phyloP scores from a whole-genome alignment of 2,797 vertebrate genomes.

The Parotocinclus haroldoi region DNA sequence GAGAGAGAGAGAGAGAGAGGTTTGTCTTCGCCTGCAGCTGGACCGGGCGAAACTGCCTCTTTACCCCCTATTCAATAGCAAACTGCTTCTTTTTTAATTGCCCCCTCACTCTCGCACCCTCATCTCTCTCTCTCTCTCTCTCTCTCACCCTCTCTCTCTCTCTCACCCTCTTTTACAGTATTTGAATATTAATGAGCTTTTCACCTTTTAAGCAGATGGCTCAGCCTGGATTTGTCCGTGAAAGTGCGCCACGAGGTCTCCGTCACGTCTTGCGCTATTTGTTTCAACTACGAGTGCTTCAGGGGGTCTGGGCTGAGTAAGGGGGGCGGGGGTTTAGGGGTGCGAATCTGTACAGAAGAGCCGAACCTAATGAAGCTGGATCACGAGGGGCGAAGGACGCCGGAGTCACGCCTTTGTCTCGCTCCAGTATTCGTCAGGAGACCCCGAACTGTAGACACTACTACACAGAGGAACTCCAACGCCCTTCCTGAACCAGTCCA shows the following conservation, averaged over 20 bases:
- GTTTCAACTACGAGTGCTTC: constrained; percentile 71
- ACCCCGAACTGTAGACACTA: no score
- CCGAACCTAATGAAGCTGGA: constrained; percentile 51
- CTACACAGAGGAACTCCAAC: no score
- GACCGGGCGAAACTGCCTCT: constrained; percentile 61
- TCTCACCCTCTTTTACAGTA: constrained; percentile 51
- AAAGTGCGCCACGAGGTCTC: constrained; percentile 65
- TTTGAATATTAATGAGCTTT: constrained; percentile 76
- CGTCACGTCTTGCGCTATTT: constrained; percentile 69
- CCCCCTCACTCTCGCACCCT: constrained; percentile 51
- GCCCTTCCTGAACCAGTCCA: no score
- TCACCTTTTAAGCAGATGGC: constrained; percentile 75
- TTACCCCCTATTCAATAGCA: constrained; percentile 57
- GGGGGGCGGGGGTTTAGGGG: background rate
- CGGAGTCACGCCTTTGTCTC: no score
- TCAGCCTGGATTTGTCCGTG: constrained; percentile 65
- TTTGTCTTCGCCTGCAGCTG: constrained; percentile 51
- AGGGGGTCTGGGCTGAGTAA: constrained; percentile 55
- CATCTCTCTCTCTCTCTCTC: no score
- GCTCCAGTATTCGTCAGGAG: no score
- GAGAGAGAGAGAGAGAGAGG: constrained; percentile 30
- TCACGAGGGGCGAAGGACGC: no score
- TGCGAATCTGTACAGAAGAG: constrained; percentile 52
- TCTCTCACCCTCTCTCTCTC: constrained; percentile 14
- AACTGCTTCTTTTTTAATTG: constrained; percentile 57